Evolutionary conservation across 1,140 invertebrate species (phyloP).

Genomic region (Solenopsis fugax): DNA sequence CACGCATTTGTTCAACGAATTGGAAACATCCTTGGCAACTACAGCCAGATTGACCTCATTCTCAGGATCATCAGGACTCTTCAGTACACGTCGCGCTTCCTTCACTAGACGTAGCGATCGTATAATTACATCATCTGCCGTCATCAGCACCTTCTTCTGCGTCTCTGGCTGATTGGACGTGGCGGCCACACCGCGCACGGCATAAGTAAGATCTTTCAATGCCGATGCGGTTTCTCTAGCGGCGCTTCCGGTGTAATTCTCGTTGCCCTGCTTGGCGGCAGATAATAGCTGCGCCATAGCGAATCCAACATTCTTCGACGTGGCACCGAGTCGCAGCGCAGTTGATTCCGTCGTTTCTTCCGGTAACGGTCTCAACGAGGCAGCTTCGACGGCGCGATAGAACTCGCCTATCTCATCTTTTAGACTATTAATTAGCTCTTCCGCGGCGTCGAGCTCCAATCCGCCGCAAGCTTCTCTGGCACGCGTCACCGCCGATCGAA

Average conservation of each 20-base stretch:
- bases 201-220: constrained; percentile 90
- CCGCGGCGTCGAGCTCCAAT: constrained; percentile 94
- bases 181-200: constrained; percentile 91
- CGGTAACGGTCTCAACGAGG: constrained; percentile 93
- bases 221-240: constrained; percentile 93
- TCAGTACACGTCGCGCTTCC: constrained; percentile 91
- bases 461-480: constrained; percentile 95
- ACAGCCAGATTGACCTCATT: constrained; percentile 89
- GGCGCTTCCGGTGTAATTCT: constrained; percentile 93
- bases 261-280: constrained; percentile 94
- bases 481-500: constrained; percentile 93
- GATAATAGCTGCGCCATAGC: constrained; percentile 94
- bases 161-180: constrained; percentile 89
- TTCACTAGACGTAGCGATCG: constrained; percentile 92
- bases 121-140: constrained; percentile 92
- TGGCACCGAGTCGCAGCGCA: constrained; percentile 90
- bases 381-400: constrained; percentile 90
- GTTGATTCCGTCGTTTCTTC: constrained; percentile 94
- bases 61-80: constrained; percentile 88
- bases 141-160: constrained; percentile 90
- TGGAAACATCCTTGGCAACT: constrained; percentile 89
- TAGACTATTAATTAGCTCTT: constrained; percentile 93
- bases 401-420: constrained; percentile 94
- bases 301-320: constrained; percentile 89
- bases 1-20: constrained; percentile 89